Base-by-base conservation (phyloP, 2,797 vertebrate species). In the Chelonia mydas region DNA sequence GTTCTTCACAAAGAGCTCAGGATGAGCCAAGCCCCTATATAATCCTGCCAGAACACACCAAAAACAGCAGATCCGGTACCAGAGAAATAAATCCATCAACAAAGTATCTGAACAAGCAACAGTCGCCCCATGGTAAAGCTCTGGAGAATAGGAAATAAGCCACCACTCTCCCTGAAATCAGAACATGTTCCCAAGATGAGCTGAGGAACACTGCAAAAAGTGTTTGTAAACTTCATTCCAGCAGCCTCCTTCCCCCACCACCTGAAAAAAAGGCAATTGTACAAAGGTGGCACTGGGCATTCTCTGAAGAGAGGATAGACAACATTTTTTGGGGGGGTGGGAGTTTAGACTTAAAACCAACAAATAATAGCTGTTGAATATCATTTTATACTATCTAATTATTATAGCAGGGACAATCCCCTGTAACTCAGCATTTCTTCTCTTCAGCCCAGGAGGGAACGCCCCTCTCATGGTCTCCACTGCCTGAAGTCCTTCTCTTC, bases 1-100 rank as follows among this genome's bases (percentile, higher is more conserved):
- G 50, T 4, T 74, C 27, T 53, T 61, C 2, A 0, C 9, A 28
- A 3, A 61, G 85, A 74, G 12, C 2, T 47, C 21, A 65, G 41
- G 47, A 57, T 21, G 45, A n/a, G 10, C 9, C 16, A 47, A 85
- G 54, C n/a, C 41, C 19, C n/a, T 61, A 3, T 11, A 82, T 27
- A 37, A 68, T 37, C 65, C n/a, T 21, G 33, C 10, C 7, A 61
- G 27, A 54, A 37, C 6, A 84, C 76, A 37, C n/a, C 65, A n/a
- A 37, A 37, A 37, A 9, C 65, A 37, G 16, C 61, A 65, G 16
- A 65, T 65, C 33, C 33, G n/a, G 8, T 68, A 68, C n/a, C n/a
- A 37, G 65, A 68, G 65, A 68, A 37, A 68, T 68, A 68, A 68
- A 21, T 37, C 65, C 65, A 68, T 21, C 65, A 21, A 33, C 13